These are phyloP conservation scores for Phenacoccus solenopsis DNA, from an alignment of 1,140 invertebrate species.

Conservation along the genomic window DNA sequence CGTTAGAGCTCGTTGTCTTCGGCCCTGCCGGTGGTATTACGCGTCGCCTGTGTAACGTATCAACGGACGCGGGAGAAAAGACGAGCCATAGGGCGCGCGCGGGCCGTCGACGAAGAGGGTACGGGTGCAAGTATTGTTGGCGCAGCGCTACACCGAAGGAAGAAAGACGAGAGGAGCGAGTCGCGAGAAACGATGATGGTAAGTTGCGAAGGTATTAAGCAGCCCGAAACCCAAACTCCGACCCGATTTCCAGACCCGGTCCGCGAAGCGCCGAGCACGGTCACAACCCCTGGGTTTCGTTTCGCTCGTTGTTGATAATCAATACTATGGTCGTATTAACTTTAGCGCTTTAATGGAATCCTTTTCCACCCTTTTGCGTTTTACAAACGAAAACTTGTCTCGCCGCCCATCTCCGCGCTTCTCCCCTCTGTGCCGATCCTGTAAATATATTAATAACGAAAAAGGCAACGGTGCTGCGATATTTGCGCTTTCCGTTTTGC, in stretches of 20 bases:
- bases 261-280: conserved; percentile 14
- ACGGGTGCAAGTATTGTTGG: background rate
- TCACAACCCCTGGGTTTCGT: conserved; percentile 14
- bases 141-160: background rate
- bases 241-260: conserved; percentile 12
- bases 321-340: conserved; percentile 15
- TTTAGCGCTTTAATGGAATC: conserved; percentile 16
- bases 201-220: conserved; percentile 9
- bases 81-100: too few relatives aligned
- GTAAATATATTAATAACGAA: conserved; percentile 20
- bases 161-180: background rate
- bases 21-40: background rate
- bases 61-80: background rate
- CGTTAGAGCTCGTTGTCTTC: background rate
- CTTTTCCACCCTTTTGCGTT: conserved; percentile 12
- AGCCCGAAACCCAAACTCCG: conserved; percentile 6
- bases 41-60: too few relatives aligned
- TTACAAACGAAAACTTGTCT: conserved; percentile 20
- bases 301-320: conserved; percentile 17
- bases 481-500: conserved; percentile 15
- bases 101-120: too few relatives aligned
- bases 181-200: background rate
- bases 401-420: conserved; percentile 19
- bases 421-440: conserved; percentile 12
- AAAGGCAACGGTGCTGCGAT: conserved; percentile 14